These are phyloP conservation scores for Muntiacus reevesi DNA, from an alignment of 2,113 vertebrate species.

Conservation along the genomic window DNA sequence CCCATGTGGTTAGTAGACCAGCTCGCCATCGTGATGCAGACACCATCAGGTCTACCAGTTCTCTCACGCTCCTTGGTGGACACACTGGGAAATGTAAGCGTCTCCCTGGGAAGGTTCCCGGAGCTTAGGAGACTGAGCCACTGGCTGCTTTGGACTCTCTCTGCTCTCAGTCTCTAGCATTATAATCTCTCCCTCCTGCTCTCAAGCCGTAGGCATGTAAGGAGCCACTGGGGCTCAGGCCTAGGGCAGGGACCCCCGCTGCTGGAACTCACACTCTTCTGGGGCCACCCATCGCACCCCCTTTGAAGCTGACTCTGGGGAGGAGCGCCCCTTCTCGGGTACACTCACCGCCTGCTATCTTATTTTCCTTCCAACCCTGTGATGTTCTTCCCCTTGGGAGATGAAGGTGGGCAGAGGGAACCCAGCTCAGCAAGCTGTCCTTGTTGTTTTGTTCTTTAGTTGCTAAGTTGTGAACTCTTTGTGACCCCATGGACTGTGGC, in stretches of 20 bases:
- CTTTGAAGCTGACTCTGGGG: background rate
- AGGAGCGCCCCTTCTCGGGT: background rate
- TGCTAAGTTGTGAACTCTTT: background rate
- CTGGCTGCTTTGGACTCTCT: background rate
- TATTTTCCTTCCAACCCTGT: background rate
- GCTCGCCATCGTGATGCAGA: background rate
- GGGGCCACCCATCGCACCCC: no score
- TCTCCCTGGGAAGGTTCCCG: background rate
- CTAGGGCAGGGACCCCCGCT: background rate
- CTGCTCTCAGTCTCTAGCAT: background rate
- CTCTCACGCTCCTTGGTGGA: background rate
- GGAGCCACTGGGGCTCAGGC: rapidly evolving
- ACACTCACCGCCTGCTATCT: background rate
- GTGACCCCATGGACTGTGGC: background rate
- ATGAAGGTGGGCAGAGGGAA: background rate
- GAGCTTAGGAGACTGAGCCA: background rate
- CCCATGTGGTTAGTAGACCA: background rate
- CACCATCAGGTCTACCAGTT: background rate
- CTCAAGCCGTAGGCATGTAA: rapidly evolving
- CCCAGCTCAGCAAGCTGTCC: background rate
- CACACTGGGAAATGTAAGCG: background rate
- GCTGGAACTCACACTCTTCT: no score
- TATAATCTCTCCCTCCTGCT: background rate
- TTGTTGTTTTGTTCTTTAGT: background rate
- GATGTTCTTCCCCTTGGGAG: background rate